phyloP scores from a whole-genome alignment of 2,888 invertebrate species.

The Lepetodrilus schrolli region DNA sequence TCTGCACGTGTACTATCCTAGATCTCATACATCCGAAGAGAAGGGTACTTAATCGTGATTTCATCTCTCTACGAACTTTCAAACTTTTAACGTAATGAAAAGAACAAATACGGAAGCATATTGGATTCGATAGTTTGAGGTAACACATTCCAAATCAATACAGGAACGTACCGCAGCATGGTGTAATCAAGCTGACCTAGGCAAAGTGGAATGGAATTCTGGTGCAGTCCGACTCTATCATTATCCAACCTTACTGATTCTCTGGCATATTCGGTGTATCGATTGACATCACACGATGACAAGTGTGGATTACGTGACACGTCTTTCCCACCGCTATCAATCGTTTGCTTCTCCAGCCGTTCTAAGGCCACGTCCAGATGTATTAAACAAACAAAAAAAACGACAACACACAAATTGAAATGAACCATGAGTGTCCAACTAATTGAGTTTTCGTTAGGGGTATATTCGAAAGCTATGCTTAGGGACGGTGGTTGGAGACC shows the following conservation, averaged over 20 bases:
- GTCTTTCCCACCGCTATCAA: neutral
- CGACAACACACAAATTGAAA: neutral
- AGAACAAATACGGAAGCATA: neutral
- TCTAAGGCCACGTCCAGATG: too few species aligned
- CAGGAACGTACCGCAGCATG: neutral
- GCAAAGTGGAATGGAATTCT: neutral
- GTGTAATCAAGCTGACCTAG: neutral
- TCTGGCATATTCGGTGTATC: neutral
- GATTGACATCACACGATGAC: neutral
- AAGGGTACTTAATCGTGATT: too few species aligned
- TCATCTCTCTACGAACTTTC: neutral
- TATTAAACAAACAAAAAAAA: too few species aligned
- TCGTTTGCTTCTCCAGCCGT: neutral
- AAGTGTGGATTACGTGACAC: neutral
- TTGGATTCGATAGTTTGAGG: neutral
- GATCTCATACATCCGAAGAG: too few species aligned
- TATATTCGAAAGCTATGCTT: neutral
- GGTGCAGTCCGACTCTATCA: neutral
- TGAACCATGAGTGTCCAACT: neutral
- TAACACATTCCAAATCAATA: neutral
- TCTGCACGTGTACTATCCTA: too few species aligned
- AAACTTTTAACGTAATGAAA: neutral
- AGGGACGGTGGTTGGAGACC: neutral
- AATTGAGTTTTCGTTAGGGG: neutral
- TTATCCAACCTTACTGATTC: neutral